A percentile compares a stretch with the other conserved stretches of the same genome.
Evolutionary conservation across 53 echinoderm and acorn worm genomes (phyloP).

Genomic region (Astropecten irregularis): DNA sequence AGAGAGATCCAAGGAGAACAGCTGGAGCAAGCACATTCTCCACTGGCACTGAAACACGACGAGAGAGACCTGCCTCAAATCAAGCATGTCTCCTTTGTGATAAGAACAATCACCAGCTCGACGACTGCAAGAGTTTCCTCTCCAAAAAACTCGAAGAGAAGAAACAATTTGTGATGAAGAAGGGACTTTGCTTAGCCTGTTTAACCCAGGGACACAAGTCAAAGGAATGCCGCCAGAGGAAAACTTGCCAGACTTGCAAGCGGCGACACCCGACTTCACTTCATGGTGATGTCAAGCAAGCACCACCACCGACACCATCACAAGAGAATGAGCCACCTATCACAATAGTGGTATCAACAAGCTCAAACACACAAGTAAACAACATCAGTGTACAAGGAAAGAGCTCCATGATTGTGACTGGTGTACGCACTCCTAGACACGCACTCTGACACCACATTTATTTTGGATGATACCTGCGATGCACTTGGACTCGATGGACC

Average conservation of each 20-base stretch:
- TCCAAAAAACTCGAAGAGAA: slow-evolving; percentile 20
- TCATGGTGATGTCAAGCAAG: slow-evolving; percentile 36
- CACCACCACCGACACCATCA: not conserved
- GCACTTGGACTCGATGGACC: slow-evolving; percentile 7
- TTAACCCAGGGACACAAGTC: slow-evolving; percentile 59
- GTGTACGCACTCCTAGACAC: slow-evolving; percentile 69
- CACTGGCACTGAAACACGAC: slow-evolving; percentile 4
- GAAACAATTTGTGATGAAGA: slow-evolving; percentile 48
- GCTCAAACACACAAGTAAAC: not conserved
- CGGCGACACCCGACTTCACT: slow-evolving; percentile 57
- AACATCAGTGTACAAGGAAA: slow-evolving; percentile 1
- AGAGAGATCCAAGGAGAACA: not conserved
- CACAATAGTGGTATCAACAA: not conserved
- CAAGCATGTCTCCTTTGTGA: slow-evolving; percentile 28
- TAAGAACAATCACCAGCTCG: slow-evolving; percentile 20
- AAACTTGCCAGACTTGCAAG: slow-evolving; percentile 49
- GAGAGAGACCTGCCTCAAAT: not conserved
- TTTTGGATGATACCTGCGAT: slow-evolving; percentile 27
- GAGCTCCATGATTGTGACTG: slow-evolving; percentile 1
- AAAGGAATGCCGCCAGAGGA: slow-evolving; percentile 32
- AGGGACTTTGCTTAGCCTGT: slow-evolving; percentile 64
- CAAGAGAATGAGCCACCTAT: not conserved
- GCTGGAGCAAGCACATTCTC: slow-evolving; percentile 7
- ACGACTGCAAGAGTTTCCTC: slow-evolving; percentile 47
- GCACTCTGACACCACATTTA: slow-evolving; percentile 65